Conservation (phyloP, 2,113 vertebrate species). For the Ranitomeya variabilis region DNA sequence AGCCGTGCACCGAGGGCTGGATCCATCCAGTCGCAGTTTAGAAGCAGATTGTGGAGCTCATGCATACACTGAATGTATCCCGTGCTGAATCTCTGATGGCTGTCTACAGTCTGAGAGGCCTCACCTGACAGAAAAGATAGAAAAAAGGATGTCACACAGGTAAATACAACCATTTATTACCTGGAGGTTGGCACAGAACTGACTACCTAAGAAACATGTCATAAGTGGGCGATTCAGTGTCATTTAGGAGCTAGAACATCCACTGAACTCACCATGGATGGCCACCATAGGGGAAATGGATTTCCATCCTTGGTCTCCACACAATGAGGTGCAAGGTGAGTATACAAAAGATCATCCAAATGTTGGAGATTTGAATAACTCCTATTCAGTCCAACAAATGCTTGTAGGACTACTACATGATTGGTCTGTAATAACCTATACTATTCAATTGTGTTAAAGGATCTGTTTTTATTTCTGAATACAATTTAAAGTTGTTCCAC, state of each 20-base stretch:
- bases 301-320: not conserved
- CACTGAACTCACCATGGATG: not conserved
- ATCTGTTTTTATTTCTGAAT: not conserved
- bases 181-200: not conserved
- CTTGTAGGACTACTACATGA: not conserved
- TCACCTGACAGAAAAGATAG: constrained; percentile 64
- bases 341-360: not conserved
- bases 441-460: not conserved
- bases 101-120: constrained; percentile 74
- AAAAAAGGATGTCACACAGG: not conserved
- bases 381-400: not conserved
- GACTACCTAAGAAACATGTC: not conserved
- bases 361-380: not conserved
- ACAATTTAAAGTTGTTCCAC: too few relatives aligned
- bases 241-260: not conserved
- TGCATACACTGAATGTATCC: constrained; percentile 92
- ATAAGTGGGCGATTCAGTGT: not conserved
- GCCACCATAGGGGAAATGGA: not conserved
- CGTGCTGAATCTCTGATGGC: constrained; percentile 85
- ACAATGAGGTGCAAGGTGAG: not conserved
- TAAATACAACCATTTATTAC: not conserved
- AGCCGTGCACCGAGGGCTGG: constrained; percentile 83
- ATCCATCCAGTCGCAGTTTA: constrained; percentile 91
- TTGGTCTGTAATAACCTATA: not conserved
- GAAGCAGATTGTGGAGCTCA: constrained; percentile 86